Percentiles rank a stretch among this genome's conserved stretches.
Evolutionary conservation across 2,113 vertebrate species (phyloP).

Genomic region (Eonycteris spelaea): DNA sequence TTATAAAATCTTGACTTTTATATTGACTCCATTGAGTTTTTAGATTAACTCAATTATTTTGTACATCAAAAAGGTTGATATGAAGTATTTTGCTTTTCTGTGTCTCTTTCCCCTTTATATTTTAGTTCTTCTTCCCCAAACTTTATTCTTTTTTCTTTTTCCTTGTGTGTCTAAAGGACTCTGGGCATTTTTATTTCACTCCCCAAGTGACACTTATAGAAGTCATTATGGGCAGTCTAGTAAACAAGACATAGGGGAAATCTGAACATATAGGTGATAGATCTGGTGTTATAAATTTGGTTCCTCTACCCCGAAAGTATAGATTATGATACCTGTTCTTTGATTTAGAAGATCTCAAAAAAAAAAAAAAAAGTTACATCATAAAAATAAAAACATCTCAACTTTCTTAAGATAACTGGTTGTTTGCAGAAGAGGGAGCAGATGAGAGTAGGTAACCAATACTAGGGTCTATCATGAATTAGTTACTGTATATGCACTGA

Average conservation of each 20-base stretch:
- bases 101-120: background rate
- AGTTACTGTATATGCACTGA: background rate
- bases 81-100: background rate
- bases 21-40: background rate
- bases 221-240: background rate
- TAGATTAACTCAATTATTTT: background rate
- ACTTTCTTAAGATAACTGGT: background rate
- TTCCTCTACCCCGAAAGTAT: background rate
- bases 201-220: background rate
- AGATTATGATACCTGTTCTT: background rate
- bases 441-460: background rate
- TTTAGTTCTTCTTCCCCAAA: background rate
- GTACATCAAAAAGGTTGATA: background rate
- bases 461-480: background rate
- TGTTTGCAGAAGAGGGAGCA: background rate
- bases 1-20: background rate
- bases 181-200: background rate
- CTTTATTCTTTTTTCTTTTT: background rate
- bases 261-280: background rate
- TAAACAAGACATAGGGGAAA: background rate
- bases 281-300: background rate
- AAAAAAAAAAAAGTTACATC: background rate
- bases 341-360: background rate
- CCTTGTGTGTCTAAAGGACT: background rate
- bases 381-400: background rate